These are phyloP conservation scores for Stenolophus ochropezus DNA, from an alignment of 2,888 invertebrate species.

Conservation along the genomic window DNA sequence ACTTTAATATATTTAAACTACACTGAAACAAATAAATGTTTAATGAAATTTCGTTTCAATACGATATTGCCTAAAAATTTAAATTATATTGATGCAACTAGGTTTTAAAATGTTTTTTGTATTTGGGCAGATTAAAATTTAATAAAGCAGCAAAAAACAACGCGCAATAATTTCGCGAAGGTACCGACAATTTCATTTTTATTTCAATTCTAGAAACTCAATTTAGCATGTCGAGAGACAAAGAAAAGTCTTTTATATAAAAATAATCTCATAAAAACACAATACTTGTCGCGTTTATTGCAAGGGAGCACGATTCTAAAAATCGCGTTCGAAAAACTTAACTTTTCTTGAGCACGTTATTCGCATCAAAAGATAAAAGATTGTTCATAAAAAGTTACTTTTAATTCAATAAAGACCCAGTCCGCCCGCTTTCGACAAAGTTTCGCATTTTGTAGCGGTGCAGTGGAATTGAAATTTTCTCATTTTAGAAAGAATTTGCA, in stretches of 20 bases:
- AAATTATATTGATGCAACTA: too few relatives aligned
- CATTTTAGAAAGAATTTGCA: slow-evolving; percentile 41
- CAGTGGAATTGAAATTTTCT: slow-evolving; percentile 27
- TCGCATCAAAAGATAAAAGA: slow-evolving; percentile 57
- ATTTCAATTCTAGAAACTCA: slow-evolving; percentile 54
- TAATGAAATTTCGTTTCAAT: background rate
- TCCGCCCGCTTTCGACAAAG: slow-evolving; percentile 17
- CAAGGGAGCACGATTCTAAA: slow-evolving; percentile 36
- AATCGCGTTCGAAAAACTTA: slow-evolving; percentile 52
- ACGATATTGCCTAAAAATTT: background rate
- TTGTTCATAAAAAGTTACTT: slow-evolving; percentile 57
- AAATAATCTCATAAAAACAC: slow-evolving; percentile 58
- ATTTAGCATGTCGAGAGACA: slow-evolving; percentile 52
- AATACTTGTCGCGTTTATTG: slow-evolving; percentile 53
- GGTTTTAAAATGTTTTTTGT: background rate
- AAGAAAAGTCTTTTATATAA: slow-evolving; percentile 57
- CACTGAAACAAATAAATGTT: too few relatives aligned
- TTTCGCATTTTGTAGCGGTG: slow-evolving; percentile 41
- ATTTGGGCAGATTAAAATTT: background rate
- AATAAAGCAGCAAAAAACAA: background rate
- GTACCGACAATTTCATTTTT: slow-evolving; percentile 34
- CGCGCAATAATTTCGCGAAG: slow-evolving; percentile 26
- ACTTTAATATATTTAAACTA: background rate
- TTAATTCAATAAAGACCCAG: slow-evolving; percentile 54
- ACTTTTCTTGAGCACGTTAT: slow-evolving; percentile 53